phyloP scores from a whole-genome alignment of 2,888 invertebrate species.

The Tenthredo amoena region DNA sequence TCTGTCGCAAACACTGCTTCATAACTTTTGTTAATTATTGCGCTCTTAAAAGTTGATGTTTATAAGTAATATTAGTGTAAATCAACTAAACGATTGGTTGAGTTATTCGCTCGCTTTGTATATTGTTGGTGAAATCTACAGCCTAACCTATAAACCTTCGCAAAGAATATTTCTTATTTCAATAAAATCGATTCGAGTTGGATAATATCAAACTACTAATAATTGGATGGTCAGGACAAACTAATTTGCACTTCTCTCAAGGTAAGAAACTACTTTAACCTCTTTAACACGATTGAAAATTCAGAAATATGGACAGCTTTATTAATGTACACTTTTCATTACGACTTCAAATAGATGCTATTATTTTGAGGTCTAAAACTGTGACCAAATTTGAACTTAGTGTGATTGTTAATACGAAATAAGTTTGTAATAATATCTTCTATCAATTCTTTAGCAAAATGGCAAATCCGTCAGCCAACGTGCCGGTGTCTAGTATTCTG shows the following conservation, averaged over 20 bases:
- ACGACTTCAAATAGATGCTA: no score
- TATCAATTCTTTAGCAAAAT: slow-evolving; percentile 58
- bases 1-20: background rate
- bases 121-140: background rate
- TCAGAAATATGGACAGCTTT: no score
- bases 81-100: background rate
- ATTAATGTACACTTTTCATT: no score
- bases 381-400: no score
- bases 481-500: slow-evolving; percentile 73
- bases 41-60: background rate
- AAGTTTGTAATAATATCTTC: background rate
- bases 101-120: background rate
- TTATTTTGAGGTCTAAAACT: no score
- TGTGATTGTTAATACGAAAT: background rate
- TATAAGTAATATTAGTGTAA: background rate
- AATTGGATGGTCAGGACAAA: background rate
- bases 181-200: background rate
- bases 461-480: slow-evolving; percentile 68
- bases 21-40: background rate
- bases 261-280: background rate
- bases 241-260: background rate
- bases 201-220: background rate
- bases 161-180: background rate
- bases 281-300: background rate
- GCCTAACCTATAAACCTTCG: background rate